These are phyloP conservation scores for Premnoplex brunnescens DNA, from an alignment of 2,797 vertebrate species.

Conservation along the genomic window DNA sequence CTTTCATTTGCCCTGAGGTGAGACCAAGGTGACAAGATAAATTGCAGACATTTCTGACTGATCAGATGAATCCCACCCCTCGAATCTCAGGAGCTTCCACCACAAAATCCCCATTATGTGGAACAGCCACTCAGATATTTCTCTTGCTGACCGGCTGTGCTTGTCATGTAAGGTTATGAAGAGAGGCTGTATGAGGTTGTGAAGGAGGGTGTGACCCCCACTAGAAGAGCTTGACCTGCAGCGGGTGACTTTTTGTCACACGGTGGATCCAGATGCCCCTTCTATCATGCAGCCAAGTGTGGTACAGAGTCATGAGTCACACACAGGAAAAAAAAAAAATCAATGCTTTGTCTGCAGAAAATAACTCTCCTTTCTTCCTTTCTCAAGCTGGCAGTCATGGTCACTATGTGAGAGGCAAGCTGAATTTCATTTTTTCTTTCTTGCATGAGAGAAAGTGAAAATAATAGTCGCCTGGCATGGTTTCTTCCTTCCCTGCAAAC, in stretches of 20 bases:
- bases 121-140: background rate
- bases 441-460: background rate
- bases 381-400: background rate
- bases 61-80: background rate
- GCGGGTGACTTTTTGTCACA: background rate
- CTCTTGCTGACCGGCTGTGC: background rate
- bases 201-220: background rate
- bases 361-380: background rate
- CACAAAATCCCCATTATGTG: background rate
- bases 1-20: background rate
- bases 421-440: background rate
- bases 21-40: conserved; percentile 14
- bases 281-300: background rate
- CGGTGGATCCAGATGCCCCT: background rate
- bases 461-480: background rate
- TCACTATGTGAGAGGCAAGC: background rate
- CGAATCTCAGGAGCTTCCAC: background rate
- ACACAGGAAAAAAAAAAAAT: background rate
- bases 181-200: background rate
- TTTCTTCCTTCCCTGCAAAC: background rate
- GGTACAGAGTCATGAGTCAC: background rate
- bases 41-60: background rate
- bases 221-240: background rate
- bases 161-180: background rate
- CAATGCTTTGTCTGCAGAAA: conserved; percentile 6